Conservation (phyloP, 2,797 vertebrate genomes). For the Sarcophilus harrisii region DNA sequence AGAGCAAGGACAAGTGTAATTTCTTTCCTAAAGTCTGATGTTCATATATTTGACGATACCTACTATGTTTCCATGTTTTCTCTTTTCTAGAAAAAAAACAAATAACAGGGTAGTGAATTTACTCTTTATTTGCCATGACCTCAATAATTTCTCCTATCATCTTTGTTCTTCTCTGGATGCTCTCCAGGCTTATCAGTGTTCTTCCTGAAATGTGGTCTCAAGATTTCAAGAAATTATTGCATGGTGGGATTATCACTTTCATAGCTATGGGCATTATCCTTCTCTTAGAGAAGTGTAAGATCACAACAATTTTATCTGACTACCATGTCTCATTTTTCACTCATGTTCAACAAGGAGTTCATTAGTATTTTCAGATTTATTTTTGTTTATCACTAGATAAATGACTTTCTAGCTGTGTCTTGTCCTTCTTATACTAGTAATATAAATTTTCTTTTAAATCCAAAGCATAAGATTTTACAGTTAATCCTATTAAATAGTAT, state of each 20-base stretch:
- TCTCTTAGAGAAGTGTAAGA: background rate
- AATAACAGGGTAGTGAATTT: background rate
- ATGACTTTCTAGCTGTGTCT: background rate
- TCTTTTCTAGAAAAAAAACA: background rate
- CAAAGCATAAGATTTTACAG: background rate
- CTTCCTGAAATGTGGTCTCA: background rate
- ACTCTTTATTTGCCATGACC: background rate
- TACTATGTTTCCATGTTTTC: background rate
- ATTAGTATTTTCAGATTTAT: background rate
- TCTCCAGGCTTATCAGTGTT: background rate
- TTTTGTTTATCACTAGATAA: background rate
- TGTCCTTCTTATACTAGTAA: background rate
- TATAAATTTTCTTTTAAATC: background rate
- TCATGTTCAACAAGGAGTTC: background rate
- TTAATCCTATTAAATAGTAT: background rate
- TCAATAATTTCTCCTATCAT: background rate
- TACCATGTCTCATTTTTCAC: background rate
- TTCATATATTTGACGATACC: background rate
- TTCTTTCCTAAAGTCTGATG: background rate
- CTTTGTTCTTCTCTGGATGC: background rate
- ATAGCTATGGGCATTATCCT: background rate
- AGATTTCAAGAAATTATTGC: background rate
- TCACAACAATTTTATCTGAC: background rate
- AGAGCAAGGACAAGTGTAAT: background rate
- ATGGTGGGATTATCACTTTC: background rate